Conservation (phyloP, 2,113 vertebrate species). For the Craseonycteris thonglongyai region DNA sequence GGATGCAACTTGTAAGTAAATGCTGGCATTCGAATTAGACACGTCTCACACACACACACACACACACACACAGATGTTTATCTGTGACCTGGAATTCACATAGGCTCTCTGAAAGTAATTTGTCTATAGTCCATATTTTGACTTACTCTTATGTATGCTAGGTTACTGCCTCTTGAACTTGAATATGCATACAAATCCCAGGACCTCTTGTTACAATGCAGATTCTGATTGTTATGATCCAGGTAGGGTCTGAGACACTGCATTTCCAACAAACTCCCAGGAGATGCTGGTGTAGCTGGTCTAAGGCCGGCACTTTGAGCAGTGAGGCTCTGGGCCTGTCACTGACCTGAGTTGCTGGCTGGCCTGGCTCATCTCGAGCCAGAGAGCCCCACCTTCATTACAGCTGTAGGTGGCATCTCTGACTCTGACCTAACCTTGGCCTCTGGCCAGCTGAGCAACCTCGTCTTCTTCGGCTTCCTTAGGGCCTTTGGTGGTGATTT, state of each 20-base stretch:
- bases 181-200: accelerated
- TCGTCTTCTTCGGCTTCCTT: not conserved
- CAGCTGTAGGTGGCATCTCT: too few species aligned
- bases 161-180: not conserved
- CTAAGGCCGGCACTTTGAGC: accelerated
- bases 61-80: accelerated
- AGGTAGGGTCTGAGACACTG: accelerated
- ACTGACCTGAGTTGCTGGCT: not conserved
- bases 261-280: not conserved
- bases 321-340: too few species aligned
- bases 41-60: accelerated
- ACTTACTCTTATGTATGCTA: too few species aligned
- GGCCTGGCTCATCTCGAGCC: not conserved
- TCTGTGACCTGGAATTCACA: not conserved
- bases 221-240: not conserved
- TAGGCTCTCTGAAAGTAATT: not conserved
- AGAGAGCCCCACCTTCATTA: not conserved
- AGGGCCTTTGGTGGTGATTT: not conserved
- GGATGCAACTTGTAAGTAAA: too few species aligned
- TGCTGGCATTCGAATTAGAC: not conserved
- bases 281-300: accelerated
- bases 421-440: not conserved
- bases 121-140: accelerated
- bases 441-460: not conserved
- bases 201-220: not conserved